These are phyloP conservation scores for Neoaliturus tenellus DNA, from an alignment of 2,888 invertebrate species.

Conservation along the genomic window DNA sequence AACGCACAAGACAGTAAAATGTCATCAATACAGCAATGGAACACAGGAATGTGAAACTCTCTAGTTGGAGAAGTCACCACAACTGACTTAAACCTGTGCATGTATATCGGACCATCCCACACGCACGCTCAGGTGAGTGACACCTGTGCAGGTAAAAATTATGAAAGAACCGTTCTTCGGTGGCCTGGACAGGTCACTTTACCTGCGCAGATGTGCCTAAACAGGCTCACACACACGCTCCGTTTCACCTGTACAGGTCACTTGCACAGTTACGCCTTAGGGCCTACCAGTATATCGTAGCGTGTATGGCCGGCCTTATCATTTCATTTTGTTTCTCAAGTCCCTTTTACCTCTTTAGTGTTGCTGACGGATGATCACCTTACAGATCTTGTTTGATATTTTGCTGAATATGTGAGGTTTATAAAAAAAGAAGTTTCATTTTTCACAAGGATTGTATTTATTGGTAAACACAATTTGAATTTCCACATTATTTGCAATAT, in stretches of 20 bases:
- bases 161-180: constrained; percentile 11
- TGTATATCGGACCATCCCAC: neutral
- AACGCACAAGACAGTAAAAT: constrained; percentile 11
- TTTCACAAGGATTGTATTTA: constrained; percentile 39
- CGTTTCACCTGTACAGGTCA: constrained; percentile 35
- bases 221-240: constrained; percentile 24
- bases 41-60: constrained; percentile 17
- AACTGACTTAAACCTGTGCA: constrained; percentile 20
- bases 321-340: too few relatives aligned
- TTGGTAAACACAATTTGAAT: constrained; percentile 40
- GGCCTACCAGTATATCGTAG: constrained; percentile 12
- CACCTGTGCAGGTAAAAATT: constrained; percentile 33
- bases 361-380: too few relatives aligned
- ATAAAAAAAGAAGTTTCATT: neutral
- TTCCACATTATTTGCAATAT: constrained; percentile 42
- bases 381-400: too few relatives aligned
- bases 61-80: constrained; percentile 10
- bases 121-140: neutral
- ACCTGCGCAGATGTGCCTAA: constrained; percentile 21
- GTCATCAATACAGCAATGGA: neutral
- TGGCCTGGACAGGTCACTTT: constrained; percentile 30
- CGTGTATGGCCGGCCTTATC: constrained; percentile 19
- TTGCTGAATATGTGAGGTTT: too few relatives aligned
- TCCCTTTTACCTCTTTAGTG: too few relatives aligned
- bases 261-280: neutral